Base-by-base conservation (phyloP, 2,888 invertebrate species). In the Trilocha varians region DNA sequence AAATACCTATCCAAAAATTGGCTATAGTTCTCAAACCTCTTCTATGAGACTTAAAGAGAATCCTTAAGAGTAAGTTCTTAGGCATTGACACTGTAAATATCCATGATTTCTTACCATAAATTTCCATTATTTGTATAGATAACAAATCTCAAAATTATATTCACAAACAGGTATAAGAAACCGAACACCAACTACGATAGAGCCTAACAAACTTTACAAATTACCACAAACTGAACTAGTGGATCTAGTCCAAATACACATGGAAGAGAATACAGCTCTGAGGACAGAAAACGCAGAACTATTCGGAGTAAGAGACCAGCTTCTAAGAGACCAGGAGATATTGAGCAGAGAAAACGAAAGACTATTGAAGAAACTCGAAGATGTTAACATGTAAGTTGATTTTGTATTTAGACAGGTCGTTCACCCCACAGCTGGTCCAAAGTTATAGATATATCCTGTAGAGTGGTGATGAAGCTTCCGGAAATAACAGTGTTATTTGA, bases 271-370 rank as follows among this genome's bases (percentile, higher is more conserved):
- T 67, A 89, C 92, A 17, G 91, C 93, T 0, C 73, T 93, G 40
- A 88, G 96, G 35, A 89, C 89, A 14, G 97, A 98, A 78, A 97
- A 97, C 75, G 88, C 91, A 1, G 96, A 97, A 54, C 82, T 97
- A 41, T 96, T 91, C 76, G 88, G 88, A 32, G 89, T 93, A 0
- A 83, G 94, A 38, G 96, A 97, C 66, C 88, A 92, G 50, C 87
- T 96, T 46, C 87, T 95, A 50, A 78, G 96, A 9, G 97, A 98
- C 70, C 97, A 97, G 69, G 97, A 97, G 71, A 73, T 95, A 32
- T 91, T 97, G 17, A 95, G 95, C 62, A 85, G 94, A 42, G 97
- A 98, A 75, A 98, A 98, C 62, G 97, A 98, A 69, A 84, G 94
- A 40, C 85, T 98, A 45, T 77, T 95, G 41, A 94, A 93, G 72